Base-by-base conservation (phyloP, 2,797 vertebrate species). In the Lithobates sylvaticus region DNA sequence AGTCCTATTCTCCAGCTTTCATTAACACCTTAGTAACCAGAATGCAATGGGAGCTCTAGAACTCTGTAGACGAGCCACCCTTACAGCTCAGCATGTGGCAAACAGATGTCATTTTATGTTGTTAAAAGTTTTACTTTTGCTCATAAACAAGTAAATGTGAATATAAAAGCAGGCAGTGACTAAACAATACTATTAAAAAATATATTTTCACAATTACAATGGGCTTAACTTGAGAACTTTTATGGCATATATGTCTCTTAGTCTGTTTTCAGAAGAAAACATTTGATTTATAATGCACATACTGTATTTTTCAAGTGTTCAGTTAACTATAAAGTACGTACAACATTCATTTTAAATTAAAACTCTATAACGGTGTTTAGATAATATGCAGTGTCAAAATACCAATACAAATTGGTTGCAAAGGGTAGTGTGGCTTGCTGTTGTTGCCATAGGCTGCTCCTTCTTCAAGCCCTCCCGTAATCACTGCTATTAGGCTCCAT, bases 1-100 rank as follows among this genome's bases (percentile, higher is more conserved):
- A 36, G 1, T 21, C 64, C 10, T 72, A 50, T 42, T 32, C 34
- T 39, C 68, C 44, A 16, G n/a, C 27, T n/a, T 64, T 85, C 54
- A 78, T 80, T 80, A 71, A 34, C 34, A 70, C 39, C 42, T 72
- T 68, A 64, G 72, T 32, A 42, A 18, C 65, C 47, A 81, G 61
- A 76, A 86, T 81, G 72, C 78, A 32, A 18, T n/a, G 3, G 16
- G 76, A 8, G 21, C 64, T 50, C 0, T 16, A 73, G 58, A 74
- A 70, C 77, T 79, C 36, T 39, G 67, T 50, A 50, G 54, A 70
- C 9, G n/a, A 50, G 65, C 65, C 76, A 74, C 42, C 50, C 29
- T 21, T 47, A 44, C 26, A 72, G 44, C 75, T 61, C 83, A 5
- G 64, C 84, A 81, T 86, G 73, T 86, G 84, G 73, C 65, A 39